Evolutionary conservation across 2,113 vertebrate species (phyloP).

Genomic region (Panthera leo): DNA sequence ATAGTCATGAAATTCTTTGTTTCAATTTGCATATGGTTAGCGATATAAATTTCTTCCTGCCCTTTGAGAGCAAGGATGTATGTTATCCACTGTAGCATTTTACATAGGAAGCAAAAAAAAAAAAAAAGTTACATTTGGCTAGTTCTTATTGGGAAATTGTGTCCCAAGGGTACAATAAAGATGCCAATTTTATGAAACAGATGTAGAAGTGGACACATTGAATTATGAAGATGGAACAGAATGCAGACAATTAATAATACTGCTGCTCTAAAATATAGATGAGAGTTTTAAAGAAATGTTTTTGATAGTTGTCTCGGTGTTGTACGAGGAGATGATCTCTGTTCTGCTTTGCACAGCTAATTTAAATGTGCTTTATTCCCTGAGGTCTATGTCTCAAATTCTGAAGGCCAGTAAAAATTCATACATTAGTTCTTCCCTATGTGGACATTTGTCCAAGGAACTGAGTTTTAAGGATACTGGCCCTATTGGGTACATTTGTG

Average conservation of each 20-base stretch:
- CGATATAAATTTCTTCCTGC: slow-evolving; percentile 64
- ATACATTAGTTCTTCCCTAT: slow-evolving; percentile 56
- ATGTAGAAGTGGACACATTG: slow-evolving; percentile 70
- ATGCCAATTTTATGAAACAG: slow-evolving; percentile 79
- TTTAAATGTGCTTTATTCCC: slow-evolving; percentile 73
- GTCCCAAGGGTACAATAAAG: slow-evolving; percentile 81
- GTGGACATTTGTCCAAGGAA: slow-evolving; percentile 39
- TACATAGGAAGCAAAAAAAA: slow-evolving; percentile 53
- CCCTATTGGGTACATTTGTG: fast-evolving
- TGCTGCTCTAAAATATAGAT: slow-evolving; percentile 81
- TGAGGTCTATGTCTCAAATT: slow-evolving; percentile 45
- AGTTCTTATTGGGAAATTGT: slow-evolving; percentile 73
- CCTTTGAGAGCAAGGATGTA: slow-evolving; percentile 36
- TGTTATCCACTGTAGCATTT: slow-evolving; percentile 68
- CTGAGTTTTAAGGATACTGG: slow-evolving; percentile 56
- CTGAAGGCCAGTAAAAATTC: not conserved
- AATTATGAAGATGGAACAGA: slow-evolving; percentile 79
- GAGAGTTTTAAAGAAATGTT: slow-evolving; percentile 79
- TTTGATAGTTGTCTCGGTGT: slow-evolving; percentile 75
- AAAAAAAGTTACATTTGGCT: slow-evolving; percentile 66
- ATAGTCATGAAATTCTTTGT: slow-evolving; percentile 28
- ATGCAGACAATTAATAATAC: slow-evolving; percentile 78
- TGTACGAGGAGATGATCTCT: slow-evolving; percentile 46
- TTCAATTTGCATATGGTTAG: slow-evolving; percentile 57
- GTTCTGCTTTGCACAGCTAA: slow-evolving; percentile 43